Base-by-base conservation (phyloP, 2,888 invertebrate species). In the Caradrina clavipalpis region DNA sequence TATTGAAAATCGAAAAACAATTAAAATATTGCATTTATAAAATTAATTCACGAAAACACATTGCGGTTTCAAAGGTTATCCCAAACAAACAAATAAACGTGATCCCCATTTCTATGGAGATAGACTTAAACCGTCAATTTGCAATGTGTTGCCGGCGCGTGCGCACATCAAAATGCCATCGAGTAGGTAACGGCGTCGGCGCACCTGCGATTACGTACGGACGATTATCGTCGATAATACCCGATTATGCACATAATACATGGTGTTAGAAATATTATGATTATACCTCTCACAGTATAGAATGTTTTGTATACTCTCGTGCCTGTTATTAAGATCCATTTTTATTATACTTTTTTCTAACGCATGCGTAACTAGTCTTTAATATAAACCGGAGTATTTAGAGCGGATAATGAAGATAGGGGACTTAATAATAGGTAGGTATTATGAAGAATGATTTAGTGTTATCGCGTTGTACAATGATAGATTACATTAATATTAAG, bases 51-150 rank as follows among this genome's bases (percentile, higher is more conserved):
- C n/a, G n/a, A n/a, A n/a, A n/a, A n/a, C n/a, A n/a, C n/a, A n/a
- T n/a, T n/a, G 26, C 26, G 26, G 54, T 64, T 72, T 67, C n/a
- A 58, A 17, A 45, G 26, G 17, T 50, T 66, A 76, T 62, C 57
- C 56, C 55, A 80, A 73, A 75, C 66, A 79, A 79, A 83, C 80
- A 69, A 80, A 83, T 78, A 69, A 81, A 58, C 80, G 78, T 59
- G 55, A 71, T 60, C 42, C 82, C 56, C 54, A 83, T 76, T 81
- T 56, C 55, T 67, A 17, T 64, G 59, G 69, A 72, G 76, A 78
- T 76, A 62, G 78, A 82, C 86, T 82, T 78, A 86, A 89, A 86
- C 88, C 86, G 83, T 87, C 89, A 91, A 91, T 92, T 91, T 91
- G 90, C 88, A 87, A 88, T 87, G 84, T 87, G 88, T 84, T 83